Evolutionary conservation across 2,113 vertebrate species (phyloP).

Genomic region (Astur gentilis): DNA sequence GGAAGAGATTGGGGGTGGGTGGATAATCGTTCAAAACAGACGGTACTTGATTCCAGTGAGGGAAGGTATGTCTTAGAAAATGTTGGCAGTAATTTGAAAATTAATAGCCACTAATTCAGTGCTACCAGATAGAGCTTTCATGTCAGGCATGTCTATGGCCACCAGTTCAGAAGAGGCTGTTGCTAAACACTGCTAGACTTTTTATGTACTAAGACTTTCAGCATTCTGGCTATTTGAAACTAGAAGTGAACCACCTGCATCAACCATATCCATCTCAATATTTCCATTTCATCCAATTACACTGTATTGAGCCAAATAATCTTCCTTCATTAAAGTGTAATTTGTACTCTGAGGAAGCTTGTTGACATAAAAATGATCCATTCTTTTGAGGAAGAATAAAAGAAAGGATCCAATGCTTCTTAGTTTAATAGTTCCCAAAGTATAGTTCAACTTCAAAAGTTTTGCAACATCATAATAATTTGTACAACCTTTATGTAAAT

Average conservation of each 20-base stretch:
- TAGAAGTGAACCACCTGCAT: neutral
- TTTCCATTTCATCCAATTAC: neutral
- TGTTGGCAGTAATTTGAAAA: neutral
- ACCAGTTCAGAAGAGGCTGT: neutral
- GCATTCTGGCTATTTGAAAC: neutral
- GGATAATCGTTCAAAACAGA: neutral
- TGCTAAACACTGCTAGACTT: neutral
- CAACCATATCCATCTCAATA: neutral
- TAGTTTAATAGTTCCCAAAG: neutral
- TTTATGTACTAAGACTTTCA: neutral
- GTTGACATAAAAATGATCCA: neutral
- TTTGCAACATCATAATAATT: neutral
- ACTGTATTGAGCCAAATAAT: neutral
- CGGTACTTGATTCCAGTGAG: neutral
- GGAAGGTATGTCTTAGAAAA: neutral
- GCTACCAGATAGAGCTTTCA: neutral
- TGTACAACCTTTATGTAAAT: neutral
- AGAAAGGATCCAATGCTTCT: neutral
- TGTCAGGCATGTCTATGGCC: neutral
- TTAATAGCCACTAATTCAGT: neutral
- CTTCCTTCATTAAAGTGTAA: neutral
- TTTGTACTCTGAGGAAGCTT: neutral
- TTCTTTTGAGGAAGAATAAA: neutral
- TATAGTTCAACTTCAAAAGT: neutral
- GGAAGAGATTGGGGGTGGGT: neutral